phyloP scores from a whole-genome alignment of 2,113 vertebrate genomes.

The Tragelaphus strepsiceros region DNA sequence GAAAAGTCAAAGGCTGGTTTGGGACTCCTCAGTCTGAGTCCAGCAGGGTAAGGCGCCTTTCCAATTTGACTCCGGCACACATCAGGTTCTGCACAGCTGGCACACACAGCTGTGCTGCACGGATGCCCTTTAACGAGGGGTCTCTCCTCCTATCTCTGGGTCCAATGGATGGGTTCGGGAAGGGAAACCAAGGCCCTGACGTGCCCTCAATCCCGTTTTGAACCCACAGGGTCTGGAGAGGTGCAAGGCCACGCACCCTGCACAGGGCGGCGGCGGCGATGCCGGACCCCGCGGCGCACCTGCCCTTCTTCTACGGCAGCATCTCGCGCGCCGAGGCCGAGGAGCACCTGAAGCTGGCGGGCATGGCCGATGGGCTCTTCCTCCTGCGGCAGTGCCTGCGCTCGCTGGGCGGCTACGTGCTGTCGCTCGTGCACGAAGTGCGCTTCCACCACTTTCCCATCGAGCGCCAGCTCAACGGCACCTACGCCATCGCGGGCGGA shows the following conservation, averaged over 20 bases:
- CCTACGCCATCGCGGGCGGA: slow-evolving; percentile 90
- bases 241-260: neutral
- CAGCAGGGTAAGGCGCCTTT: neutral
- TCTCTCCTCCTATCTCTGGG: neutral
- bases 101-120: neutral
- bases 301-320: slow-evolving; percentile 97
- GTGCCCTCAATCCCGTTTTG: neutral
- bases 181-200: neutral
- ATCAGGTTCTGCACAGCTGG: neutral
- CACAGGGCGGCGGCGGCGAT: slow-evolving; percentile 69
- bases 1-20: neutral
- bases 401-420: slow-evolving; percentile 94
- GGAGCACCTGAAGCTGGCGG: slow-evolving; percentile 92
- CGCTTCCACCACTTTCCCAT: slow-evolving; percentile 93
- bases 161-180: neutral
- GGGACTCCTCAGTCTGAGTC: neutral
- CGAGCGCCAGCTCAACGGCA: slow-evolving; percentile 94
- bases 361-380: slow-evolving; percentile 94
- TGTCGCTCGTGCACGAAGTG: slow-evolving; percentile 89
- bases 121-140: neutral
- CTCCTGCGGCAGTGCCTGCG: slow-evolving; percentile 94
- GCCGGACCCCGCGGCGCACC: slow-evolving; percentile 89
- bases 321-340: slow-evolving; percentile 92
- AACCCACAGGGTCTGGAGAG: neutral
- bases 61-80: neutral